These are phyloP conservation scores for Petrolisthes cinctipes DNA, from an alignment of 2,888 invertebrate genomes.

Conservation along the genomic window DNA sequence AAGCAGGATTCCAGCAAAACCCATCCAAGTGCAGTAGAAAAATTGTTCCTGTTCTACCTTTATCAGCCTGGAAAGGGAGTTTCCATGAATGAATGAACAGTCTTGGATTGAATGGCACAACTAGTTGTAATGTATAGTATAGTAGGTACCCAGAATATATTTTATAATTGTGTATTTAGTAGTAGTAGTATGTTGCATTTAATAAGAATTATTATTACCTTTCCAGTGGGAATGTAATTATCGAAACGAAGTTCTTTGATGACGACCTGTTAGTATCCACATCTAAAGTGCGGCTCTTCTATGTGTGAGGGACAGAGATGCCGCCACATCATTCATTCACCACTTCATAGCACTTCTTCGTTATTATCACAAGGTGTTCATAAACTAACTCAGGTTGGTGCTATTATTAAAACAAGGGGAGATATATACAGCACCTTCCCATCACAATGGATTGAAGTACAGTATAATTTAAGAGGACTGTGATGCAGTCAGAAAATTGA, in stretches of 20 bases:
- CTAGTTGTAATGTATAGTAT: not conserved
- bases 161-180: not conserved
- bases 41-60: too few relatives aligned
- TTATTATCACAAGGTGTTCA: too few relatives aligned
- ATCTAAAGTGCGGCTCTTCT: slow-evolving; percentile 93
- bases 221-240: slow-evolving; percentile 93
- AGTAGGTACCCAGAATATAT: not conserved
- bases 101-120: too few relatives aligned
- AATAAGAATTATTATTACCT: slow-evolving; percentile 61
- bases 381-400: too few relatives aligned
- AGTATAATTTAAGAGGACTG: too few relatives aligned
- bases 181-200: not conserved
- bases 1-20: too few relatives aligned
- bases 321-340: not conserved
- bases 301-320: slow-evolving; percentile 77
- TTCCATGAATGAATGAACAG: not conserved
- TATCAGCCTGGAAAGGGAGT: not conserved
- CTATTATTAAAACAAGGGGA: too few relatives aligned
- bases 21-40: too few relatives aligned
- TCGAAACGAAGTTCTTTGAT: slow-evolving; percentile 97
- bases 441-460: too few relatives aligned
- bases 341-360: too few relatives aligned
- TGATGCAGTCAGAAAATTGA: too few relatives aligned
- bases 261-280: slow-evolving; percentile 93
- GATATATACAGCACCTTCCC: too few relatives aligned